Evolutionary conservation across 2,797 vertebrate genomes (phyloP).

Genomic region (Pyrocephalus nanus): DNA sequence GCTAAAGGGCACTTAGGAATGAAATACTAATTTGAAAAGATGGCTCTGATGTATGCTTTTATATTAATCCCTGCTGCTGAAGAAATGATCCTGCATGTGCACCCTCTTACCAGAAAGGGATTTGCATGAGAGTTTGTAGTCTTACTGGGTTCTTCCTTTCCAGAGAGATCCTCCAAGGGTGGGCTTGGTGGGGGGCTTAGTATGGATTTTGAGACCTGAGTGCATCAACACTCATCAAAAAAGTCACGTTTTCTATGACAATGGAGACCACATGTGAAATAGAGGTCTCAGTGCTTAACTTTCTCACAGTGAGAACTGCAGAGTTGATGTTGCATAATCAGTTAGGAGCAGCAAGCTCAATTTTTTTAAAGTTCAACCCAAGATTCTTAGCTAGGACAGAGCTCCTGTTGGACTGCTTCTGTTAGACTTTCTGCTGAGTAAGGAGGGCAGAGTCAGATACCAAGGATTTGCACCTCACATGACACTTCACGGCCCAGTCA

Average conservation of each 20-base stretch:
- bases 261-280: background rate
- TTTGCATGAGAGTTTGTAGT: background rate
- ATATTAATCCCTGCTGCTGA: background rate
- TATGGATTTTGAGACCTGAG: background rate
- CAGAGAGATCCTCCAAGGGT: background rate
- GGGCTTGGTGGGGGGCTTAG: fast-evolving
- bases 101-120: background rate
- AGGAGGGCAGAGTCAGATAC: background rate
- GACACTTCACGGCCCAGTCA: background rate
- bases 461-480: background rate
- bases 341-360: background rate
- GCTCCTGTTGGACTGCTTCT: background rate
- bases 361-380: background rate
- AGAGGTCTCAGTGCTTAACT: background rate
- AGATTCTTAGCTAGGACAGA: background rate
- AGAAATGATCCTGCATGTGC: background rate
- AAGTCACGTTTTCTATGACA: background rate
- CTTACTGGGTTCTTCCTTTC: background rate
- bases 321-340: background rate
- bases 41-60: background rate
- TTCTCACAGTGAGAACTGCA: background rate
- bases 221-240: background rate
- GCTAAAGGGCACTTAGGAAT: background rate
- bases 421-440: background rate
- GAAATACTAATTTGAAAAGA: constrained; percentile 24